Evolutionary conservation across 2,113 vertebrate genomes (phyloP), one percentile per base, ranked within the genome.

Genomic region (Dolichallabes microphthalmus): DNA sequence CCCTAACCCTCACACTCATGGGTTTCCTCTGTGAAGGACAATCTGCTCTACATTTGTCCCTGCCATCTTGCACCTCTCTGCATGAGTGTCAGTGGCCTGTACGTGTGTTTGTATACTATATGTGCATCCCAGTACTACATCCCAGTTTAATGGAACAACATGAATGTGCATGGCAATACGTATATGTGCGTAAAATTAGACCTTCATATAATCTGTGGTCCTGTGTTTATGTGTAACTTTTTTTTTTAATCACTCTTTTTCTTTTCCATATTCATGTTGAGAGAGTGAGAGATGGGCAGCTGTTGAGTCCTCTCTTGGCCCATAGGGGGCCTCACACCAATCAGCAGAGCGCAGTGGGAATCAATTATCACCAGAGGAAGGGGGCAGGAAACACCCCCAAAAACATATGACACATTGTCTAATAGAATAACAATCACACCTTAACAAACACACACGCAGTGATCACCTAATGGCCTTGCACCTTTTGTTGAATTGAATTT

Each of bases 321-420:
- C 93, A 93, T 92, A 92, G 94, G 95, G 94, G 94, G 93, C 94
- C 94, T 95, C 94, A 94, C 94, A 95, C 94, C 94, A 95, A 95
- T 95, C 95, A 95, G 92, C 92, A 93, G 86, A 93, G 92, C 92
- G 87, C 94, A 93, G 93, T 92, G 92, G 91, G 95, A 95, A 95
- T 95, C 94, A 95, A 95, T 95, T 95, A 95, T 94, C 94, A 94
- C 94, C 94, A 92, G 93, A 94, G 92, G 94, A 94, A 95, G 94
- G 95, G 94, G 95, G 94, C 93, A 94, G 92, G 94, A 93, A 94
- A 93, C 93, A 94, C 55, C 53, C 87, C 91, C 87, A 80, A 90
- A 88, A 63, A 91, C 92, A 92, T 88, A 92, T 90, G 85, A 80
- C 85, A 90, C 81, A 91, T 93, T 94, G 94, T 94, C 93, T 93